Evolutionary conservation across 1,140 invertebrate genomes (phyloP).

Genomic region (Drosophila truncata): DNA sequence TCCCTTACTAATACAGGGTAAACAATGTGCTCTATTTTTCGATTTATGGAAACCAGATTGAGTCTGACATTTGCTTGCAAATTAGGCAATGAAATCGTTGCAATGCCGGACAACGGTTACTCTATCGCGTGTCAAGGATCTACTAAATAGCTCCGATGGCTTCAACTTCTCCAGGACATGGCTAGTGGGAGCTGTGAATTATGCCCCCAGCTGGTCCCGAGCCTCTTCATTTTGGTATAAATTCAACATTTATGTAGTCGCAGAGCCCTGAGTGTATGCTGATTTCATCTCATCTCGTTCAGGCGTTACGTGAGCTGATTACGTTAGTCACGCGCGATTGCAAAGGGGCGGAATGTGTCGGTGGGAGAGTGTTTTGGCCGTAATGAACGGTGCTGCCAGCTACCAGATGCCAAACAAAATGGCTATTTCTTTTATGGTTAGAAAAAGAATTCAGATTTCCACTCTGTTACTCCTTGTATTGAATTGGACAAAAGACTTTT

Average conservation of each 20-base stretch:
- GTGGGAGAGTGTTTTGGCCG: slow-evolving; percentile 5
- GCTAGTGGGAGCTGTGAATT: slow-evolving; percentile 29
- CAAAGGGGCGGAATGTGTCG: slow-evolving; percentile 5
- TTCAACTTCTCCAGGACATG: not conserved
- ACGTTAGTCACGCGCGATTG: slow-evolving; percentile 77
- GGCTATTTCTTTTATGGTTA: slow-evolving; percentile 1
- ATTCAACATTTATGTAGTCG: slow-evolving; percentile 79
- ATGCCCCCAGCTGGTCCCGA: slow-evolving; percentile 31
- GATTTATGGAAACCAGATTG: slow-evolving; percentile 40
- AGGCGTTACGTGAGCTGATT: slow-evolving; percentile 81
- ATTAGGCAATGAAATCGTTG: slow-evolving; percentile 33
- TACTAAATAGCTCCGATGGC: slow-evolving; percentile 28
- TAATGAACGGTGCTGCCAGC: slow-evolving; percentile 11
- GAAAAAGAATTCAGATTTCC: not conserved
- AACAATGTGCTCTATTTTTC: slow-evolving; percentile 10
- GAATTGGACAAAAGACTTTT: not conserved
- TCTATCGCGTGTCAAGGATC: slow-evolving; percentile 68
- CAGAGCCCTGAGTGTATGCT: slow-evolving; percentile 66
- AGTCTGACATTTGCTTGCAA: slow-evolving; percentile 36
- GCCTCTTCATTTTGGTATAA: slow-evolving; percentile 62
- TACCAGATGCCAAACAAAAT: not conserved
- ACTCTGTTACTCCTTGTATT: too few species aligned
- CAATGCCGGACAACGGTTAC: slow-evolving; percentile 7
- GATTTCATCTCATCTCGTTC: slow-evolving; percentile 82
- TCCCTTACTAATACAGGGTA: not conserved